These are phyloP conservation scores for Drosophila nannoptera DNA, from an alignment of 1,140 invertebrate genomes.

Conservation along the genomic window DNA sequence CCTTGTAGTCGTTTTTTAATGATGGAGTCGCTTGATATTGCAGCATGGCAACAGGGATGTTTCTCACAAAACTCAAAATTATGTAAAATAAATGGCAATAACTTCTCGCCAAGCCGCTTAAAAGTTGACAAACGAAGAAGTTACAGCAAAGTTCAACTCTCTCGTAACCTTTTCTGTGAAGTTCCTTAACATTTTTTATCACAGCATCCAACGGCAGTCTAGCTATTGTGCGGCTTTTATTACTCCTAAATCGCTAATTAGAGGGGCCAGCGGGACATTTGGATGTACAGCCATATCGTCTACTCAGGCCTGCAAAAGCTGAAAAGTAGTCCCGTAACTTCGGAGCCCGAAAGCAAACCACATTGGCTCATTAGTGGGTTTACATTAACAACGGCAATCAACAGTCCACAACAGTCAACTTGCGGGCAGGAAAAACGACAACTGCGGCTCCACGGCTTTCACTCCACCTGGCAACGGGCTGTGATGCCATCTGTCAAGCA, in stretches of 20 bases:
- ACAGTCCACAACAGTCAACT: slow-evolving; percentile 8
- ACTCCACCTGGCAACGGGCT: background rate
- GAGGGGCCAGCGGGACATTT: slow-evolving; percentile 25
- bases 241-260: slow-evolving; percentile 60
- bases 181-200: slow-evolving; percentile 33
- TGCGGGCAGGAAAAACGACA: background rate
- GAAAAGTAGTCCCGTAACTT: slow-evolving; percentile 45
- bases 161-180: slow-evolving; percentile 58
- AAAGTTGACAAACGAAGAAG: slow-evolving; percentile 64
- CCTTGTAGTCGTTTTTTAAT: slow-evolving; percentile 69
- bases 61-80: slow-evolving; percentile 51
- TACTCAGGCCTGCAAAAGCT: slow-evolving; percentile 43
- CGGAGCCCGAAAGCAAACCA: slow-evolving; percentile 47
- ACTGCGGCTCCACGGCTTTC: background rate
- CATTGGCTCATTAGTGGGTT: slow-evolving; percentile 63
- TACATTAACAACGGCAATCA: slow-evolving; percentile 45
- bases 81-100: slow-evolving; percentile 74
- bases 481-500: slow-evolving; percentile 26
- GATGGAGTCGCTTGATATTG: slow-evolving; percentile 73
- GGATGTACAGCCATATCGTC: slow-evolving; percentile 20
- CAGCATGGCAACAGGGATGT: slow-evolving; percentile 31
- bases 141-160: slow-evolving; percentile 68
- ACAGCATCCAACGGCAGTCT: background rate
- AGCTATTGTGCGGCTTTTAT: slow-evolving; percentile 16
- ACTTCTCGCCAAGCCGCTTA: slow-evolving; percentile 67